Evolutionary conservation across 2,113 vertebrate genomes (phyloP).

Genomic region (Columbina picui): DNA sequence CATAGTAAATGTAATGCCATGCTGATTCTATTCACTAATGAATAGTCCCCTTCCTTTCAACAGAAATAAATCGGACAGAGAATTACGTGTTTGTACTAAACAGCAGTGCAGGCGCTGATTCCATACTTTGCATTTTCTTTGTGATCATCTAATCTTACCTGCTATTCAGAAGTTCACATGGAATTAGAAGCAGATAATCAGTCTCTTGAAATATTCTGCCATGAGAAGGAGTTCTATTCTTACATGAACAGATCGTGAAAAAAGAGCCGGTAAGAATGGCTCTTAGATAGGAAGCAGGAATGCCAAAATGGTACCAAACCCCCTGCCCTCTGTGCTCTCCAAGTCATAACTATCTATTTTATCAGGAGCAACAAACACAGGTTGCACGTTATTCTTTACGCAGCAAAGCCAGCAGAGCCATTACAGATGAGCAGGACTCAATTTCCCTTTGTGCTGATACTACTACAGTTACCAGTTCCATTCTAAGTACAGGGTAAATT

Average conservation of each 20-base stretch:
- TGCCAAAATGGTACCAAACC: background rate
- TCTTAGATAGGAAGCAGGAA: background rate
- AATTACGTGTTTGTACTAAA: conserved; percentile 14
- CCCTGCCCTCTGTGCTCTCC: background rate
- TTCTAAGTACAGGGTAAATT: background rate
- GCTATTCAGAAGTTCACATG: conserved; percentile 18
- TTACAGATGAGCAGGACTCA: background rate
- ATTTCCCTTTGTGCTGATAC: background rate
- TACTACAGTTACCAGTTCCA: background rate
- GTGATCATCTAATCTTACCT: conserved; percentile 38
- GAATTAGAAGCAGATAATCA: conserved; percentile 5
- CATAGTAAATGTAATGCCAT: conserved; percentile 11
- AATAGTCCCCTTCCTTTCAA: background rate
- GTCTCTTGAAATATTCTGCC: background rate
- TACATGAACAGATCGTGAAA: background rate
- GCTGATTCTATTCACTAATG: conserved; percentile 60
- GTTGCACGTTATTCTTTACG: background rate
- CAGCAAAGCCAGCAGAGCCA: background rate
- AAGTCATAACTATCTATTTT: background rate
- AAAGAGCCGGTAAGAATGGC: background rate
- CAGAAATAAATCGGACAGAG: background rate
- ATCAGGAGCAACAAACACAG: background rate
- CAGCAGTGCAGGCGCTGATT: background rate
- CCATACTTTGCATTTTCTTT: conserved; percentile 22
- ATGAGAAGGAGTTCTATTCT: conserved; percentile 1